A percentile compares a stretch with the other conserved stretches of the same genome.
These are phyloP conservation scores for Anas platyrhynchos DNA, from an alignment of 2,113 vertebrate genomes.

Conservation along the genomic window DNA sequence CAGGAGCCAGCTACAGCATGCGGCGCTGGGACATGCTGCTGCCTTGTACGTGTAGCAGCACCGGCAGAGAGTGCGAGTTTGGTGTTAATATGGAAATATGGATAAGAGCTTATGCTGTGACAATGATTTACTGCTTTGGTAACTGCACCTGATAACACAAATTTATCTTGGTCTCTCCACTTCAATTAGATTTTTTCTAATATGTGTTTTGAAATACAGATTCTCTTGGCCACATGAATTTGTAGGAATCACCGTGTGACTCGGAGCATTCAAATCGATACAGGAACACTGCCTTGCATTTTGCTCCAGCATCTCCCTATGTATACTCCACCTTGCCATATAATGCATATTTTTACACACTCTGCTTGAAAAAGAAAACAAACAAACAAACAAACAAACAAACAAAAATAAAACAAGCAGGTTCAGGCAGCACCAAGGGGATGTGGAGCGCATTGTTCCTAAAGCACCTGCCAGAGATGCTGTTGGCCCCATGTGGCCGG, in stretches of 20 bases:
- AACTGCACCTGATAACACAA: constrained; percentile 67
- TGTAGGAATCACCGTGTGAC: background rate
- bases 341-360: background rate
- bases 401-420: background rate
- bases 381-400: background rate
- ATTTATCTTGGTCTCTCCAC: constrained; percentile 69
- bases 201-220: constrained; percentile 68
- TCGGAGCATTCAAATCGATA: constrained; percentile 29
- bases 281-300: background rate
- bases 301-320: background rate
- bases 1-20: background rate
- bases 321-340: background rate
- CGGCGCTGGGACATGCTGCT: background rate
- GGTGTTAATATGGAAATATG: constrained; percentile 72
- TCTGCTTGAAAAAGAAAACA: background rate
- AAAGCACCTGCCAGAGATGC: background rate
- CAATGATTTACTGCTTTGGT: constrained; percentile 74
- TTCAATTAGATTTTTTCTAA: constrained; percentile 70
- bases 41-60: background rate
- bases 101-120: constrained; percentile 62
- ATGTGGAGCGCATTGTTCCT: background rate
- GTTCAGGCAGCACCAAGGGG: background rate
- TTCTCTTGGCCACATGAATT: constrained; percentile 42
- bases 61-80: background rate
- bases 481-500: too few relatives aligned